Conservation (phyloP, 2,888 invertebrate species). For the Tipula helvola region DNA sequence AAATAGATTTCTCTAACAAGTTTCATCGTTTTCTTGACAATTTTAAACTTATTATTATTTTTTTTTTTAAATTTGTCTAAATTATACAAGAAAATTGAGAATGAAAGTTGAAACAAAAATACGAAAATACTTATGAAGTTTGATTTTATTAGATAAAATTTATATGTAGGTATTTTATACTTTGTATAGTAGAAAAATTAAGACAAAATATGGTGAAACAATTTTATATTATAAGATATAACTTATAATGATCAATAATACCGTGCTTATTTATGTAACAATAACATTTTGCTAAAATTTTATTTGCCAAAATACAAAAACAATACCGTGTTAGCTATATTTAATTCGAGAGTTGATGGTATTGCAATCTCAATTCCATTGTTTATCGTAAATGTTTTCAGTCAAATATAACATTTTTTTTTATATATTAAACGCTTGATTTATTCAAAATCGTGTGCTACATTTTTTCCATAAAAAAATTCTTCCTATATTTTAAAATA, state of each 20-base stretch:
- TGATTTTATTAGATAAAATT: neutral
- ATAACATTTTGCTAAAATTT: no score
- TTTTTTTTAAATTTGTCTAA: neutral
- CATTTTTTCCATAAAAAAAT: no score
- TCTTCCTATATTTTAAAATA: no score
- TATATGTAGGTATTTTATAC: neutral
- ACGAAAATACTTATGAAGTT: neutral
- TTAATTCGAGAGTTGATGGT: no score
- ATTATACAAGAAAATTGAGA: neutral
- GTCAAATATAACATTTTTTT: no score
- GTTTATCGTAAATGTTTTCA: no score
- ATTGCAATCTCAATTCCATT: no score
- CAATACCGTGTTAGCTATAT: no score
- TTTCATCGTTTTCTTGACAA: neutral
- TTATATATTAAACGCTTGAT: no score
- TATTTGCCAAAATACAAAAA: no score
- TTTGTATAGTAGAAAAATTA: neutral
- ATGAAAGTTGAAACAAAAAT: neutral
- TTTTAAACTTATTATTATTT: neutral
- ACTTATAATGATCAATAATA: neutral
- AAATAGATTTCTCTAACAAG: neutral
- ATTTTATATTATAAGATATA: neutral
- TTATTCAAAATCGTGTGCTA: no score
- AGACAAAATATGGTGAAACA: neutral
- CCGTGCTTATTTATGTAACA: no score